A percentile compares a stretch with the other conserved stretches of the same genome.
Conservation (phyloP, 2,797 vertebrate species). For the Passerculus sandwichensis region DNA sequence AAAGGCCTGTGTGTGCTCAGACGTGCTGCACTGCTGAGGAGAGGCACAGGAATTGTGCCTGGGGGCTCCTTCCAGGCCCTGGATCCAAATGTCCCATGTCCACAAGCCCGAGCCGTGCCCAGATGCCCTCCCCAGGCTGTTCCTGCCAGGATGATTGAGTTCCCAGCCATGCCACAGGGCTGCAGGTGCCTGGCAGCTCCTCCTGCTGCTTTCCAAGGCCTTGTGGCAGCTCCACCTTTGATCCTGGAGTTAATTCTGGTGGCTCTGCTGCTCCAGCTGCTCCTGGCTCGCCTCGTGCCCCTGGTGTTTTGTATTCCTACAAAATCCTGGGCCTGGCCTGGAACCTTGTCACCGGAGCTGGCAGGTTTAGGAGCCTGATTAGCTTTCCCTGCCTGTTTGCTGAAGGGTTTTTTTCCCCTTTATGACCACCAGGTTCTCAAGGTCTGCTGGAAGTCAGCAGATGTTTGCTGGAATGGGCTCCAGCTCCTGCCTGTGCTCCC, state of each 20-base stretch:
- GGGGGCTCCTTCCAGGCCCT: background rate
- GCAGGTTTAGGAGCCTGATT: background rate
- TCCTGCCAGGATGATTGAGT: background rate
- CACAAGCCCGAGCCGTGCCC: background rate
- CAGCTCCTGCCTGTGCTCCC: background rate
- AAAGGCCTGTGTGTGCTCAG: background rate
- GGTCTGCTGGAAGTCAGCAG: slow-evolving; percentile 1
- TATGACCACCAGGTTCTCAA: background rate
- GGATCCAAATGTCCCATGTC: background rate
- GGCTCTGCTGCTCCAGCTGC: background rate
- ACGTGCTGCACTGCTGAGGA: background rate
- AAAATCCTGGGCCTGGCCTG: background rate
- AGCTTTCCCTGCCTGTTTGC: background rate
- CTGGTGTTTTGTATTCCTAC: background rate
- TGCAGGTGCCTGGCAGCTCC: background rate
- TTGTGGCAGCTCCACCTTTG: background rate
- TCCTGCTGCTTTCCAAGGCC: background rate
- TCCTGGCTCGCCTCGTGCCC: background rate
- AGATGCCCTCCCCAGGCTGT: background rate
- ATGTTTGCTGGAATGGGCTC: background rate
- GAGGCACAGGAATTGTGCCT: background rate
- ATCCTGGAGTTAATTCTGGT: background rate
- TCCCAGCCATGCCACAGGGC: background rate
- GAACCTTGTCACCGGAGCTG: background rate
- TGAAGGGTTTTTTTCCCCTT: background rate